Percentiles rank a stretch among this genome's conserved stretches.
phyloP scores from a whole-genome alignment of 2,888 invertebrate species.

The Cheilosia vernalis region DNA sequence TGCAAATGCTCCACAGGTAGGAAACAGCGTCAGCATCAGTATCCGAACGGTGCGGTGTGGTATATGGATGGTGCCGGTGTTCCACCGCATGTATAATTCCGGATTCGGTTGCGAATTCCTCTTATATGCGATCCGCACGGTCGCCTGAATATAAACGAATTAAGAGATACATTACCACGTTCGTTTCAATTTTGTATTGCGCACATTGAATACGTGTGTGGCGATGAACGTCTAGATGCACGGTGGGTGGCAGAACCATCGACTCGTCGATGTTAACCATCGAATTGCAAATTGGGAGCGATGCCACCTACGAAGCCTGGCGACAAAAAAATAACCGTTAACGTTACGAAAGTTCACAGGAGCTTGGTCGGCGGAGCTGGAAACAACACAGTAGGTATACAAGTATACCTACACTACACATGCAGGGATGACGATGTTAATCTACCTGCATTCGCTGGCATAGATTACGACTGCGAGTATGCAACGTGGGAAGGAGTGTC shows the following conservation, averaged over 20 bases:
- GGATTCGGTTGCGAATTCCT: conserved; percentile 55
- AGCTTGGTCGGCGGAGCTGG: conserved; percentile 14
- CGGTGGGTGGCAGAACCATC: neutral
- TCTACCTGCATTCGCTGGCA: conserved; percentile 38
- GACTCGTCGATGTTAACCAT: conserved; percentile 58
- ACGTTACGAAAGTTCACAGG: conserved; percentile 16
- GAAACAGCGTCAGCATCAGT: conserved; percentile 4
- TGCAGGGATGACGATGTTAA: conserved; percentile 54
- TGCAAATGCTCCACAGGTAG: conserved; percentile 73
- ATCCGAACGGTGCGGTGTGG: neutral
- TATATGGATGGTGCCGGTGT: neutral
- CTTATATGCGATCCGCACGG: conserved; percentile 62
- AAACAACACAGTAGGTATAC: conserved; percentile 10
- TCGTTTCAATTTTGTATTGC: conserved; percentile 72
- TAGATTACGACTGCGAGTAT: conserved; percentile 14
- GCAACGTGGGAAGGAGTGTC: conserved; percentile 36
- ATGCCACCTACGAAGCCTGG: conserved; percentile 32
- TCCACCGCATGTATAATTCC: conserved; percentile 5
- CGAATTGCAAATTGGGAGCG: conserved; percentile 65
- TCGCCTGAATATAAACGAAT: conserved; percentile 74
- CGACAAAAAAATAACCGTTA: conserved; percentile 2
- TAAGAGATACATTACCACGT: conserved; percentile 75
- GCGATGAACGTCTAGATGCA: conserved; percentile 37
- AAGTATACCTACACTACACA: too few species aligned
- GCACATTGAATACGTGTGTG: conserved; percentile 74